A percentile compares a stretch with the other conserved stretches of the same genome.
These are phyloP conservation scores for Fregata magnificens DNA, from an alignment of 2,113 vertebrate genomes.

Conservation along the genomic window DNA sequence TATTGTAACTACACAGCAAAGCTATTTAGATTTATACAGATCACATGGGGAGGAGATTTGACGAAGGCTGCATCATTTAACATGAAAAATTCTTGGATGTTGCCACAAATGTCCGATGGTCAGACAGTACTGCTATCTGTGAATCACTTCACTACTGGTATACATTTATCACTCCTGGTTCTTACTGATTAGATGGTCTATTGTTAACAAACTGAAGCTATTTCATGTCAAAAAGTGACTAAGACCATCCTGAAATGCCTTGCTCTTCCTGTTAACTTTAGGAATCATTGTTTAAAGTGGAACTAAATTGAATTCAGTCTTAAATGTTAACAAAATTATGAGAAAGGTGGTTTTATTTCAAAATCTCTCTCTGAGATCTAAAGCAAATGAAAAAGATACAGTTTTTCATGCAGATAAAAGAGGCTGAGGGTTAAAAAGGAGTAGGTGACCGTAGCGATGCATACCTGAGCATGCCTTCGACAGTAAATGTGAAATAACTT, in stretches of 20 bases:
- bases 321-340: not conserved
- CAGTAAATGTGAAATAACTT: not conserved
- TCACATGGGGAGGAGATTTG: not conserved
- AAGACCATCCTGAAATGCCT: not conserved
- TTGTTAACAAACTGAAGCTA: not conserved
- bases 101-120: not conserved
- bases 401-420: not conserved
- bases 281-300: not conserved
- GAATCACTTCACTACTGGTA: not conserved
- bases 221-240: not conserved
- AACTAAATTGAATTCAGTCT: not conserved
- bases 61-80: not conserved
- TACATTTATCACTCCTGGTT: not conserved
- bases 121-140: not conserved
- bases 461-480: not conserved
- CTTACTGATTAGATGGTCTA: not conserved
- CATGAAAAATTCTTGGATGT: not conserved
- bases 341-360: not conserved
- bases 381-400: not conserved
- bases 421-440: not conserved
- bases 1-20: not conserved
- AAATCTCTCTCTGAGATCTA: not conserved
- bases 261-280: not conserved
- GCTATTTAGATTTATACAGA: not conserved
- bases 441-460: not conserved